Evolutionary conservation across 2,888 invertebrate species (phyloP).

Genomic region (Cataglyphis albicans): DNA sequence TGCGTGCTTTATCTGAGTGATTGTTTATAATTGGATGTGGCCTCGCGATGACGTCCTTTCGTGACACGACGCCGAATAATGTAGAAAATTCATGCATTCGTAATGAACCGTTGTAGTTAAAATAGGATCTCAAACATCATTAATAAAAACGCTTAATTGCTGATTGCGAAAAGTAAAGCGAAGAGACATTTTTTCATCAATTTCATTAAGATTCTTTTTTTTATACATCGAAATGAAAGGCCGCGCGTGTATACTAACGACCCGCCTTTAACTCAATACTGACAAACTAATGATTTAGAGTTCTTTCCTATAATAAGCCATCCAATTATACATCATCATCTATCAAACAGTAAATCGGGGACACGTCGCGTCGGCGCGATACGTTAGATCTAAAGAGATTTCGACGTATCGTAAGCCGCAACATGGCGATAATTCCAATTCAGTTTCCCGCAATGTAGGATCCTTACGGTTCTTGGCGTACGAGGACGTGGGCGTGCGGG

Average conservation of each 20-base stretch:
- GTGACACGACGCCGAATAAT: conserved; percentile 25
- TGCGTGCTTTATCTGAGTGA: conserved; percentile 21
- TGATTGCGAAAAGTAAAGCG: conserved; percentile 37
- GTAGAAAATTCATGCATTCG: not conserved
- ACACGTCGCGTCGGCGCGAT: conserved; percentile 23
- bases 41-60: conserved; percentile 45
- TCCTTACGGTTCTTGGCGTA: conserved; percentile 47
- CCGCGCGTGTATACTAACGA: conserved; percentile 31
- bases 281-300: conserved; percentile 36
- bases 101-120: conserved; percentile 34
- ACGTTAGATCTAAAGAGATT: not conserved
- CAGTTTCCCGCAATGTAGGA: not conserved
- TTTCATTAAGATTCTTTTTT: conserved; percentile 38
- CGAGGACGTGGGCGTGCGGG: conserved; percentile 70
- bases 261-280: conserved; percentile 31
- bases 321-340: conserved; percentile 45
- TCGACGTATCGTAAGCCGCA: not conserved
- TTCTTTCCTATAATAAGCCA: conserved; percentile 17
- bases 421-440: not conserved
- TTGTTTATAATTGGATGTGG: conserved; percentile 52
- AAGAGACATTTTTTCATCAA: conserved; percentile 28
- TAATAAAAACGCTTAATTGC: conserved; percentile 41
- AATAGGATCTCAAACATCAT: conserved; percentile 28
- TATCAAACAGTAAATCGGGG: conserved; percentile 10
- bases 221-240: not conserved